phyloP scores from a whole-genome alignment of 2,888 invertebrate species.

The Ferdinandea cuprea region DNA sequence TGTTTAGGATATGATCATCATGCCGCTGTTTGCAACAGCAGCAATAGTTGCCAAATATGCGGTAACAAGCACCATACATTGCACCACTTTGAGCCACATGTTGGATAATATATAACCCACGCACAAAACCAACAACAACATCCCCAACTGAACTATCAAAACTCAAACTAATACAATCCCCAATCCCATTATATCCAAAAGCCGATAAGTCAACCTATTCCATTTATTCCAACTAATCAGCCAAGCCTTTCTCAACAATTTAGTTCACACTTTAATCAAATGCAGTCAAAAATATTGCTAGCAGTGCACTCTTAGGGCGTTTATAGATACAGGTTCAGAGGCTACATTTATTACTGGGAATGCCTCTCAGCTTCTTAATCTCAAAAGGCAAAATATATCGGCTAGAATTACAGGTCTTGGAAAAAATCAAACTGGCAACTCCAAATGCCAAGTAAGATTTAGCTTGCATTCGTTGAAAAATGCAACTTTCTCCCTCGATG shows the following conservation, averaged over 20 bases:
- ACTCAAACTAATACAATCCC: neutral
- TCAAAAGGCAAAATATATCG: slow-evolving; percentile 13
- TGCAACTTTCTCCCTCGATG: no score
- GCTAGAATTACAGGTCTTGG: slow-evolving; percentile 22
- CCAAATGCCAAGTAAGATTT: slow-evolving; percentile 25
- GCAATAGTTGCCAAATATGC: no score
- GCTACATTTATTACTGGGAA: slow-evolving; percentile 18
- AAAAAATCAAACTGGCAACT: slow-evolving; percentile 17
- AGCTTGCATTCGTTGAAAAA: slow-evolving; percentile 17
- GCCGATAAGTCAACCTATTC: neutral
- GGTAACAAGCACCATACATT: neutral
- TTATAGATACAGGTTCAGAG: slow-evolving; percentile 40
- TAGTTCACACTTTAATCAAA: slow-evolving; percentile 1
- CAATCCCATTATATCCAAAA: neutral
- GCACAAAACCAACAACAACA: no score
- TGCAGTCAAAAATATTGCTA: neutral
- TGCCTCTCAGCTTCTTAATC: slow-evolving; percentile 23
- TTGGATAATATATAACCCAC: neutral
- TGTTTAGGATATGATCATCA: neutral
- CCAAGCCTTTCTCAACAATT: slow-evolving; percentile 1
- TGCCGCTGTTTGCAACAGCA: neutral
- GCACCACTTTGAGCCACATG: neutral
- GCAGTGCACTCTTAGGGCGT: slow-evolving; percentile 26
- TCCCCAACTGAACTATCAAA: no score
- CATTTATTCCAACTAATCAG: neutral